Evolutionary conservation across 2,888 invertebrate species (phyloP).

Genomic region (Leptinotarsa peninsularis): DNA sequence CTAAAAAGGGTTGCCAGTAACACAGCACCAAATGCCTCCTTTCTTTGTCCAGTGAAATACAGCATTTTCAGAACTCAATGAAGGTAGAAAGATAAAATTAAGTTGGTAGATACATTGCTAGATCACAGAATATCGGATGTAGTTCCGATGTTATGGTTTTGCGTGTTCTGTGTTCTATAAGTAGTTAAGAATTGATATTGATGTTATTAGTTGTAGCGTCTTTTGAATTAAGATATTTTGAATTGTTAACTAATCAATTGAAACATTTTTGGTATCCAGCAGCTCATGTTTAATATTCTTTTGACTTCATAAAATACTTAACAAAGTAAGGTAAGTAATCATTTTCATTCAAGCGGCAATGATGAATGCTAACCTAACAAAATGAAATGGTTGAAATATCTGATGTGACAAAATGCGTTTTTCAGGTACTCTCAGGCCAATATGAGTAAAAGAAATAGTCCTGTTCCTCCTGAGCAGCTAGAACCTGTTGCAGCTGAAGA

Average conservation of each 20-base stretch:
- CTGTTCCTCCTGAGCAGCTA: conserved; percentile 45
- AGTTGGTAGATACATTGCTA: too few relatives aligned
- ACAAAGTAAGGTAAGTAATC: neutral
- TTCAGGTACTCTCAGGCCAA: neutral
- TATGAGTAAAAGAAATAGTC: conserved; percentile 56
- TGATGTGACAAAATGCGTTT: neutral
- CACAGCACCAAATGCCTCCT: too few relatives aligned
- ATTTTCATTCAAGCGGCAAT: neutral
- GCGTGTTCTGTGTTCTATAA: neutral
- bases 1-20: too few relatives aligned
- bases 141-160: too few relatives aligned
- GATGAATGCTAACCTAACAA: conserved; percentile 11
- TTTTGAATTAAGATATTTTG: conserved; percentile 1
- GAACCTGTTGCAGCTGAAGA: conserved; percentile 78
- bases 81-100: too few relatives aligned
- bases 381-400: neutral
- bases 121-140: too few relatives aligned
- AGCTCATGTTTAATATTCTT: neutral
- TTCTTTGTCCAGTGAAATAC: too few relatives aligned
- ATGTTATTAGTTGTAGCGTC: neutral
- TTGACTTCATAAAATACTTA: neutral
- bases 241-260: neutral
- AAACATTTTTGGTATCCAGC: too few relatives aligned
- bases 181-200: neutral
- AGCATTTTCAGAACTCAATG: too few relatives aligned